These are phyloP conservation scores for Pseudorhombus dupliciocellatus DNA, from an alignment of 2,113 vertebrate species.

Conservation along the genomic window DNA sequence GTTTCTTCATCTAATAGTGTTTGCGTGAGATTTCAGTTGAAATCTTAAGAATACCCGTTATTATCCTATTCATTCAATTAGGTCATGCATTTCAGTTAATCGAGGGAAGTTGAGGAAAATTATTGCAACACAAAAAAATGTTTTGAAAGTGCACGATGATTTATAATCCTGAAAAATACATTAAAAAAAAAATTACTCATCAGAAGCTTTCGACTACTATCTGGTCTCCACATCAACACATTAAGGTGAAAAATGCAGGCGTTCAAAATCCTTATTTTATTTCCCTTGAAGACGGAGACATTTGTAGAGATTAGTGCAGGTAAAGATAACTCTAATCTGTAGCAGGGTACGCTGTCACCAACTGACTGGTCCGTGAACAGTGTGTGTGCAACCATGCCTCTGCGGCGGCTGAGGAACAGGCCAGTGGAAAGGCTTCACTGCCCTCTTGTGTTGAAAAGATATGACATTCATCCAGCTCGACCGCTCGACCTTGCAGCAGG, in stretches of 20 bases:
- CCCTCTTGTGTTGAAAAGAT: slow-evolving; percentile 73
- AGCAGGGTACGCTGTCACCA: slow-evolving; percentile 35
- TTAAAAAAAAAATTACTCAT: slow-evolving; percentile 37
- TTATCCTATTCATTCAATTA: slow-evolving; percentile 40
- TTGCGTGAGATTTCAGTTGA: neutral
- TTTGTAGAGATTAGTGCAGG: slow-evolving; percentile 19
- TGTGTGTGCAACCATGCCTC: neutral
- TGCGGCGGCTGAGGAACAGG: slow-evolving; percentile 1
- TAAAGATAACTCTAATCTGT: slow-evolving; percentile 50
- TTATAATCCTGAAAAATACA: slow-evolving; percentile 13
- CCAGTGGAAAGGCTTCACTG: slow-evolving; percentile 71
- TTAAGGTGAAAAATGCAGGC: slow-evolving; percentile 25
- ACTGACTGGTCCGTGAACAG: slow-evolving; percentile 42
- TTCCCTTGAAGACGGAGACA: slow-evolving; percentile 18
- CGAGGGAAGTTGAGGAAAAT: slow-evolving; percentile 39
- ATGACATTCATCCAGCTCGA: neutral
- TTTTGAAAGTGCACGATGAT: slow-evolving; percentile 19
- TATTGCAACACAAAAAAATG: slow-evolving; percentile 1
- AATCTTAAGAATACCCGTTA: slow-evolving; percentile 6
- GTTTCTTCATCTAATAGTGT: neutral
- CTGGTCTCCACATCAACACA: slow-evolving; percentile 31
- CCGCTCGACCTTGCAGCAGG: neutral
- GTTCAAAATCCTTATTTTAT: slow-evolving; percentile 21
- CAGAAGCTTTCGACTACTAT: slow-evolving; percentile 21
- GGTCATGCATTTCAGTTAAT: slow-evolving; percentile 57